Percentiles rank a stretch among this genome's conserved stretches.
Conservation (phyloP, 1,140 invertebrate genomes). For the Rhyacophila brunnea region DNA sequence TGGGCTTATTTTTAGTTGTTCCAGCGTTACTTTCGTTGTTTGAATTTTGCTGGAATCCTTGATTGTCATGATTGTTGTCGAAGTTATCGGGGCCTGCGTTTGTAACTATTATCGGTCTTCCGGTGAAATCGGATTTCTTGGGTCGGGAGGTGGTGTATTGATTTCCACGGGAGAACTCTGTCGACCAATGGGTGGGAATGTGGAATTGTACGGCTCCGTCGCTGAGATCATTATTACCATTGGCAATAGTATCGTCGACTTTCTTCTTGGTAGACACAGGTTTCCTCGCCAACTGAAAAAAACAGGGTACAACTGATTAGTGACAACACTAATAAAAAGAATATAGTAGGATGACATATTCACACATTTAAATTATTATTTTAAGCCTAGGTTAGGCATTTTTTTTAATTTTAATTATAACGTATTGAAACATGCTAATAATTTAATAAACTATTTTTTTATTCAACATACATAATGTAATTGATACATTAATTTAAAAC, state of each 20-base stretch:
- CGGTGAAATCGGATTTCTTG: constrained; percentile 9
- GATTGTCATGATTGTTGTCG: background rate
- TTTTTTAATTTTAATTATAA: no score
- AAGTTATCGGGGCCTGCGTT: background rate
- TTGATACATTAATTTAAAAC: no score
- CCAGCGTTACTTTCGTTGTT: no score
- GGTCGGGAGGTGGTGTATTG: constrained; percentile 22
- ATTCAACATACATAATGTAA: no score
- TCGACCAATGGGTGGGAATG: constrained; percentile 31
- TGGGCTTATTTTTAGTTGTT: no score
- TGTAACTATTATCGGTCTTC: constrained; percentile 26
- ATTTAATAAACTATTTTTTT: no score
- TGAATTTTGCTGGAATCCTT: no score
- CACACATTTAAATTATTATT: no score
- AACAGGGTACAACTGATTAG: background rate
- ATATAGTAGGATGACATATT: no score
- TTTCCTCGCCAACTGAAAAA: background rate
- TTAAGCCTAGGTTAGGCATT: no score
- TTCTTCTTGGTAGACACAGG: constrained; percentile 2
- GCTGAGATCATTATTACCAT: constrained; percentile 30
- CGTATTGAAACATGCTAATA: no score
- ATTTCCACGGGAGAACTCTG: constrained; percentile 19
- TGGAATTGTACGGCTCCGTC: constrained; percentile 18
- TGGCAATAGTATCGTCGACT: constrained; percentile 21
- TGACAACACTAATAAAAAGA: background rate